phyloP scores from a whole-genome alignment of 2,113 vertebrate genomes.

The Desmodus rotundus region DNA sequence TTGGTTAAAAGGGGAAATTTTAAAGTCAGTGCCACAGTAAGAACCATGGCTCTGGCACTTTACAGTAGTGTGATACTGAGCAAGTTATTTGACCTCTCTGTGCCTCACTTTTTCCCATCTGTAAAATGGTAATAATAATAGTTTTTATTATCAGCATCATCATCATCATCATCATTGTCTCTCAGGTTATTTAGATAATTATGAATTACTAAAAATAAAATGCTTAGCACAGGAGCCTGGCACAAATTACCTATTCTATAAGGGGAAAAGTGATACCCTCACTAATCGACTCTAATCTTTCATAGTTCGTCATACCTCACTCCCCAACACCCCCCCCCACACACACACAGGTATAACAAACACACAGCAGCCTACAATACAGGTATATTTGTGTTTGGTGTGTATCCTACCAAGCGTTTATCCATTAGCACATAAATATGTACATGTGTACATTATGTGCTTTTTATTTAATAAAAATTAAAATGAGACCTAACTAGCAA shows the following conservation, averaged over 20 bases:
- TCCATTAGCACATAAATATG: not conserved
- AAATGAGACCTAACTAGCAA: constrained; percentile 13
- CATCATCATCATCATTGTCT: not conserved
- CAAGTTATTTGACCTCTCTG: not conserved
- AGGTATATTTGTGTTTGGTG: not conserved
- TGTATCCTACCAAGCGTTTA: not conserved
- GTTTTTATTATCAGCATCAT: not conserved
- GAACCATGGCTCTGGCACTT: not conserved
- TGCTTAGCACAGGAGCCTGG: not conserved
- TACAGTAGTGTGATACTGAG: not conserved
- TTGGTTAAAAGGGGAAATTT: not conserved
- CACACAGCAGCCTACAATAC: not conserved
- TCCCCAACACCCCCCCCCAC: not conserved
- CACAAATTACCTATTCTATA: not conserved
- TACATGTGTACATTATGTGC: not conserved
- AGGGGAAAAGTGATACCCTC: not conserved
- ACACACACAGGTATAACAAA: not conserved
- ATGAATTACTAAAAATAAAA: not conserved
- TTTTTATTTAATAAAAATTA: constrained; percentile 8
- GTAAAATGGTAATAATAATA: not conserved
- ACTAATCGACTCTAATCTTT: not conserved
- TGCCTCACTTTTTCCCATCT: not conserved
- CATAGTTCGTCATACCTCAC: not conserved
- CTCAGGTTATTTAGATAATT: not conserved
- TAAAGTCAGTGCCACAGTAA: not conserved